Conservation (phyloP, 1,140 invertebrate species). For the Psix sp. region DNA sequence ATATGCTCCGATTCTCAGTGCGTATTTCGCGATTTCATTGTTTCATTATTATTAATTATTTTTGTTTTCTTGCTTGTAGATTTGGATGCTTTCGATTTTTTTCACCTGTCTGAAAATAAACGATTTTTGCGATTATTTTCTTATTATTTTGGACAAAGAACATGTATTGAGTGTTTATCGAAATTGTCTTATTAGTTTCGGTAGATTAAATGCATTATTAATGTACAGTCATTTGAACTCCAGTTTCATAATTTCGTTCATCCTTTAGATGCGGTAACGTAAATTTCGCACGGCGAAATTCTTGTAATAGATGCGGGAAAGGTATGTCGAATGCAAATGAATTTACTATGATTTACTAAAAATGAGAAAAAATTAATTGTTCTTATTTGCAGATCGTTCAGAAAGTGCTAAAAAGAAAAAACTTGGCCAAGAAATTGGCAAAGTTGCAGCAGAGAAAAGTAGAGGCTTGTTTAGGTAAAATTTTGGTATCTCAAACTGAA, state of each 20-base stretch:
- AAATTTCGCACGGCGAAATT: constrained; percentile 92
- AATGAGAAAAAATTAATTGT: neutral
- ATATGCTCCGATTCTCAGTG: constrained; percentile 74
- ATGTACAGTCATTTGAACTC: too few relatives aligned
- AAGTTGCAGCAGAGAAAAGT: constrained; percentile 98
- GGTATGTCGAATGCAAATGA: constrained; percentile 73
- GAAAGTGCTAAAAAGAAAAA: constrained; percentile 89
- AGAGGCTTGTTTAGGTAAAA: constrained; percentile 89
- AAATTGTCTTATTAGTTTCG: too few relatives aligned
- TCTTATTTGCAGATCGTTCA: constrained; percentile 75
- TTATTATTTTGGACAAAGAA: too few relatives aligned
- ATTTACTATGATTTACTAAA: too few relatives aligned
- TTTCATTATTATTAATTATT: constrained; percentile 6
- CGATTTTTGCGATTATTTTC: too few relatives aligned
- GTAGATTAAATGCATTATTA: too few relatives aligned
- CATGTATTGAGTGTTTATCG: too few relatives aligned
- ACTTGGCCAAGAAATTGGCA: constrained; percentile 97
- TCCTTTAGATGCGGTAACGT: constrained; percentile 90
- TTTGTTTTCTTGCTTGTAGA: too few relatives aligned
- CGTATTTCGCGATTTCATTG: constrained; percentile 45
- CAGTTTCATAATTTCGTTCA: constrained; percentile 9
- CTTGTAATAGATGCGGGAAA: constrained; percentile 95
- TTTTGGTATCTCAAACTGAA: neutral
- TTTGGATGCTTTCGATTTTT: too few relatives aligned
- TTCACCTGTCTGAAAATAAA: too few relatives aligned